Evolutionary conservation across 2,113 vertebrate species (phyloP), one percentile per base, ranked within the genome.

Genomic region (Regulus satrapa): DNA sequence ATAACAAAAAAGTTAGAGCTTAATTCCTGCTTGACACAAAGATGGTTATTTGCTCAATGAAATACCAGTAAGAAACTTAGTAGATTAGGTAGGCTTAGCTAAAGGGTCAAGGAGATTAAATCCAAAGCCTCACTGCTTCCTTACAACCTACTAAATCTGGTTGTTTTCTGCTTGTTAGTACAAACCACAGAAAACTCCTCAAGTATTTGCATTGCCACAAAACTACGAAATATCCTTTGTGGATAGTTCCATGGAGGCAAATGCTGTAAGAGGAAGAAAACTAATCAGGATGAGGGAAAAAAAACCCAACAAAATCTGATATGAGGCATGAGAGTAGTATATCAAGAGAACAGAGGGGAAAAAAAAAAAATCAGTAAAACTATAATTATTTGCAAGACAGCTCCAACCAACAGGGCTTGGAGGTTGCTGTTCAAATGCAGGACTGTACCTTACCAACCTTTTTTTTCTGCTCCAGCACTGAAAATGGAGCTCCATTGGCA

Each of bases 1-100:
- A 24, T 56, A 74, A 64, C 32, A 94, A 31, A 43, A 82, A 62
- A 73, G 36, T 40, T 41, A 49, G 67, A 55, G 32, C 8, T 79
- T 72, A 71, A 56, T 56, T 94, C 36, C 41, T 34, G 18, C 43
- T 72, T 82, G 71, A 79, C n/a, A 80, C 11, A 85, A 81, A 78
- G 43, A 36, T 21, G 7, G 31, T 49, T 73, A 79, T 76, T 48
- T 74, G 32, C 56, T 83, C 58, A 64, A 41, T 58, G 49, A 73
- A 81, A 84, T 23, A 67, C 8, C 43, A 73, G 67, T 13, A 36
- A 61, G 21, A 49, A 87, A 62, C 1, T 45, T 12, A 25, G 8
- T 31, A 64, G 43, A 76, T 90, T 28, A 56, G 68, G 31, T 4
- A 34, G 67, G 58, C 6, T 83, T 61, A 72, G 31, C 25, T 55